Evolutionary conservation across 2,113 vertebrate genomes (phyloP).

Genomic region (Pseudorhombus dupliciocellatus): DNA sequence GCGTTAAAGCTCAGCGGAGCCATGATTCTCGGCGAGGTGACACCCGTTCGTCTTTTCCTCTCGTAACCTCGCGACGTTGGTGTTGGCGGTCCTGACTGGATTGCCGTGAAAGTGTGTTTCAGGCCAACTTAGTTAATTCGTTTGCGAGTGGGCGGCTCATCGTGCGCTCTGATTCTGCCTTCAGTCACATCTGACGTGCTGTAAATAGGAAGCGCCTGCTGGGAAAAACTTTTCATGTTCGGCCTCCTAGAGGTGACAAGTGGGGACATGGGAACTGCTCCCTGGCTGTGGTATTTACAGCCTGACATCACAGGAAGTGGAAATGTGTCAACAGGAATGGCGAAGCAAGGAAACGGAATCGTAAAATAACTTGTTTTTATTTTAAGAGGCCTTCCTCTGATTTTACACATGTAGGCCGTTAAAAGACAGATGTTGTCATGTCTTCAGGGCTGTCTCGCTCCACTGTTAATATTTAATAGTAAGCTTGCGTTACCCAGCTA

Average conservation of each 20-base stretch:
- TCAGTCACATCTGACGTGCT: conserved; percentile 48
- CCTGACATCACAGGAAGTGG: conserved; percentile 3
- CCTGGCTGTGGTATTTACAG: conserved; percentile 15
- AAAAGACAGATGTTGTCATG: not conserved
- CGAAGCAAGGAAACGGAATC: not conserved
- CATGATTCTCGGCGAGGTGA: no score
- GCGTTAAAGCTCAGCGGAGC: no score
- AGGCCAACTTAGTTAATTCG: conserved; percentile 57
- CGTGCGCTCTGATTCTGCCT: conserved; percentile 40
- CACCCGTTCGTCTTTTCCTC: not conserved
- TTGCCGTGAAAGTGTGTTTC: not conserved
- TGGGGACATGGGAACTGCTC: conserved; percentile 20
- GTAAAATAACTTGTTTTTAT: not conserved
- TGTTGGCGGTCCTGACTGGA: not conserved
- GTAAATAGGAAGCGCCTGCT: conserved; percentile 56
- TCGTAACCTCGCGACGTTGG: not conserved
- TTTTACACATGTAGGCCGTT: not conserved
- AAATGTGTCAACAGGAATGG: conserved; percentile 25
- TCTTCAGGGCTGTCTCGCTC: not conserved
- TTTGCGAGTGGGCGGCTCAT: conserved; percentile 32
- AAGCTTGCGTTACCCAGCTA: not conserved
- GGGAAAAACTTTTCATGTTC: conserved; percentile 38
- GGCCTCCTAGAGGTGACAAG: conserved; percentile 31
- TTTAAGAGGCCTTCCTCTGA: not conserved
- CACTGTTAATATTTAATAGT: not conserved